phyloP scores from a whole-genome alignment of 2,797 vertebrate genomes.

The Chelonia mydas region DNA sequence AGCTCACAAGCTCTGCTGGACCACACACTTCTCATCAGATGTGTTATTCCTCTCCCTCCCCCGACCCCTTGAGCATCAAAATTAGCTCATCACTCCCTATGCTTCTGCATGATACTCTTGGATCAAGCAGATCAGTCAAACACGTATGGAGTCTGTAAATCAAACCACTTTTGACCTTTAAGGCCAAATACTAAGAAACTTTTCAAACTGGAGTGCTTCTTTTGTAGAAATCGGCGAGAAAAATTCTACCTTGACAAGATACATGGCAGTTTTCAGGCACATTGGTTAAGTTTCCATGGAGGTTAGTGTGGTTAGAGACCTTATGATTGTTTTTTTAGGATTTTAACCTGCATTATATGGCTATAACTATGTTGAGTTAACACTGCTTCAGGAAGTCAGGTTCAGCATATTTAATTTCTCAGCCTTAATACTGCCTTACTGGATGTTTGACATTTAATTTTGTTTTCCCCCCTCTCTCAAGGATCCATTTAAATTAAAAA shows the following conservation, averaged over 20 bases:
- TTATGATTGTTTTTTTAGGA: not conserved
- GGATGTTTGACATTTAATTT: not conserved
- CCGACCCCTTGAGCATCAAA: not conserved
- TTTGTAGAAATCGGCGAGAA: not conserved
- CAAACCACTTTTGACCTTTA: not conserved
- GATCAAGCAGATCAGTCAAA: not conserved
- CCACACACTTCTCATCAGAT: not conserved
- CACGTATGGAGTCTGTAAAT: not conserved
- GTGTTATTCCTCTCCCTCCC: too few species aligned
- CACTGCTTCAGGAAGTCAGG: not conserved
- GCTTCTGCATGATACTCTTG: not conserved
- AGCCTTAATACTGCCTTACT: not conserved
- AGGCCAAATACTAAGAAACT: not conserved
- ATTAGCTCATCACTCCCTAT: not conserved
- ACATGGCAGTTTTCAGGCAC: not conserved
- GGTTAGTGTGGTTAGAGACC: not conserved
- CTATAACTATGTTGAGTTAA: not conserved
- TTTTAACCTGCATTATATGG: not conserved
- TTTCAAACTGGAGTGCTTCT: not conserved
- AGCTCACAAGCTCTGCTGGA: not conserved
- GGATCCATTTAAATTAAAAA: not conserved
- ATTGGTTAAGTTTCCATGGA: not conserved
- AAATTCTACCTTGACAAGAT: not conserved
- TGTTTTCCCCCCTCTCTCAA: fast-evolving
- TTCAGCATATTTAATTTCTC: not conserved